phyloP scores from a whole-genome alignment of 2,113 vertebrate genomes.

The Equus quagga region DNA sequence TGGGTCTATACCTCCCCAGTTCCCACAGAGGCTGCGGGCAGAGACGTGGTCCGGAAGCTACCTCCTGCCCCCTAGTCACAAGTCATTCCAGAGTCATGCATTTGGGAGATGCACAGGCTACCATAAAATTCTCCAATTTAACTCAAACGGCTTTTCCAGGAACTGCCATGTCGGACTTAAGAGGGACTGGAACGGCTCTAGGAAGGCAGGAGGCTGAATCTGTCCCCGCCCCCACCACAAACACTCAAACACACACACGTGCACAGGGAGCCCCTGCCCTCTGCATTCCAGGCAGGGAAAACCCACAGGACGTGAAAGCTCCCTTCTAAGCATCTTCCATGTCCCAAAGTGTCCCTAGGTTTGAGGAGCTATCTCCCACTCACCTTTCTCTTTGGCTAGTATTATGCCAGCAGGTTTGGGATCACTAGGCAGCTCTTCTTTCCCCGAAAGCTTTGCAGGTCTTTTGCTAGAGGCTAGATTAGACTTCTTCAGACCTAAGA shows the following conservation, averaged over 20 bases:
- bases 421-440: neutral
- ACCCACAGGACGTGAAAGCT: neutral
- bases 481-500: conserved; percentile 88
- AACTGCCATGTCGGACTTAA: neutral
- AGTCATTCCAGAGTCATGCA: neutral
- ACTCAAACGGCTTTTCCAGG: neutral
- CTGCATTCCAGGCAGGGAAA: neutral
- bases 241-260: neutral
- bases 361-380: fast-evolving
- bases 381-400: conserved; percentile 63
- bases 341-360: neutral
- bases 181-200: neutral
- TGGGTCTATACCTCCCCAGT: neutral
- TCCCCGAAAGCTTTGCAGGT: conserved; percentile 71
- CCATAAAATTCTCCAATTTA: neutral
- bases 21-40: neutral
- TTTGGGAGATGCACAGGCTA: too few species aligned
- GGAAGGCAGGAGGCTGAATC: neutral
- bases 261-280: neutral
- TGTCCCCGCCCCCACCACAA: too few species aligned
- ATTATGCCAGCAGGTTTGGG: conserved; percentile 47
- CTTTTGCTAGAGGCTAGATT: conserved; percentile 80
- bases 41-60: neutral
- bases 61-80: neutral
- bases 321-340: neutral